Conservation (phyloP, 2,888 invertebrate species). For the Eupithecia dodoneata region DNA sequence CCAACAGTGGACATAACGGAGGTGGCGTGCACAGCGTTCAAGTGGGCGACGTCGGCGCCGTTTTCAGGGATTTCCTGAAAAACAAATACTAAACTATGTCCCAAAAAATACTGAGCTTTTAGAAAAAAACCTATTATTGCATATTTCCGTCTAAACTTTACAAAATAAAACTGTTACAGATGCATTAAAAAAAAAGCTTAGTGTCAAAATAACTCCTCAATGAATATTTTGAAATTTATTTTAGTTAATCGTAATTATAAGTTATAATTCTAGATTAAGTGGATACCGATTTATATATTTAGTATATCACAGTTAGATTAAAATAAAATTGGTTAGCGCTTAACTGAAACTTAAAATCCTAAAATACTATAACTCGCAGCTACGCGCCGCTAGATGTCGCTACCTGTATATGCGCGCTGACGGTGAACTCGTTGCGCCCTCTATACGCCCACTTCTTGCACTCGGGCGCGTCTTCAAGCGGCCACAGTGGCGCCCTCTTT, state of each 20-base stretch:
- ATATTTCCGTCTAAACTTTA: too few species aligned
- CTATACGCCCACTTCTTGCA: slow-evolving; percentile 86
- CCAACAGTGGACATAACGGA: slow-evolving; percentile 74
- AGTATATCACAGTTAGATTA: too few species aligned
- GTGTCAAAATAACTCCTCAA: too few species aligned
- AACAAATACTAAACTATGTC: too few species aligned
- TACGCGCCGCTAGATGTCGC: slow-evolving; percentile 20
- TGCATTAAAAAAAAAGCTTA: too few species aligned
- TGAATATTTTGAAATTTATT: too few species aligned
- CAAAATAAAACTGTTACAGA: too few species aligned
- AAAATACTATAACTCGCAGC: neutral
- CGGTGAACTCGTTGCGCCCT: slow-evolving; percentile 90
- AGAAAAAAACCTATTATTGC: neutral
- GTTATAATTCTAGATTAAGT: too few species aligned
- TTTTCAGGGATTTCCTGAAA: slow-evolving; percentile 94
- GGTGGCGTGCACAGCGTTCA: slow-evolving; percentile 89
- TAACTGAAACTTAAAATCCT: too few species aligned
- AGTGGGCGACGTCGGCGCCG: slow-evolving; percentile 93
- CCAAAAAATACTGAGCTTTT: neutral
- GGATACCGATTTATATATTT: too few species aligned
- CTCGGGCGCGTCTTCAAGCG: slow-evolving; percentile 82
- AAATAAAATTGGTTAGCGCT: too few species aligned
- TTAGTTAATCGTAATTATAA: too few species aligned
- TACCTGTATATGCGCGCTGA: slow-evolving; percentile 92
- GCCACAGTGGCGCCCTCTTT: slow-evolving; percentile 87